Percentiles rank a stretch among this genome's conserved stretches.
phyloP scores from a whole-genome alignment of 2,888 invertebrate species.

The Plagiodera versicolora region DNA sequence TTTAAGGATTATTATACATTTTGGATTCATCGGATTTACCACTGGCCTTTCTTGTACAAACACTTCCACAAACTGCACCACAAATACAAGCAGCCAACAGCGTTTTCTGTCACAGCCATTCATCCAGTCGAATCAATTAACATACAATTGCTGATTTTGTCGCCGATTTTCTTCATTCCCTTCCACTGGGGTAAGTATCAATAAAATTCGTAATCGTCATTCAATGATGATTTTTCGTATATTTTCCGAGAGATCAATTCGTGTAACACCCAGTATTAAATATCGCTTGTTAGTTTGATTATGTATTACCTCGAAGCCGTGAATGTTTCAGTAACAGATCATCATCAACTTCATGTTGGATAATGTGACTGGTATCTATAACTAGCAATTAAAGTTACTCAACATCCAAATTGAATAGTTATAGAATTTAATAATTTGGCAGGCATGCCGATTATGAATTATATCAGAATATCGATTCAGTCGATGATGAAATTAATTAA shows the following conservation, averaged over 20 bases:
- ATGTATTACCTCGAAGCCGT: too few relatives aligned
- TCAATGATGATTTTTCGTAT: not conserved
- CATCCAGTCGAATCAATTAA: constrained; percentile 71
- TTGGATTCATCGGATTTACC: constrained; percentile 68
- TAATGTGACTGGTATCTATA: not conserved
- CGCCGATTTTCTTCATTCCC: constrained; percentile 66
- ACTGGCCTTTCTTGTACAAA: constrained; percentile 69
- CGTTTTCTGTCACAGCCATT: constrained; percentile 74
- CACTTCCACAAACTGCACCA: constrained; percentile 75
- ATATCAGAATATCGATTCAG: not conserved
- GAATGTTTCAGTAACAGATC: too few relatives aligned
- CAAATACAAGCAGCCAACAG: constrained; percentile 75
- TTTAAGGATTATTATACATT: constrained; percentile 67
- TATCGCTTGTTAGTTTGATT: too few relatives aligned
- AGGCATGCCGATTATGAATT: not conserved
- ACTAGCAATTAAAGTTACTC: not conserved
- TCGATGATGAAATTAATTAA: not conserved
- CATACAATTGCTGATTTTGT: constrained; percentile 63
- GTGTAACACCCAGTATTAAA: too few relatives aligned
- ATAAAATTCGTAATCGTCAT: not conserved
- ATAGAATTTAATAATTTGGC: not conserved
- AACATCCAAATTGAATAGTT: not conserved
- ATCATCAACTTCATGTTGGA: not conserved
- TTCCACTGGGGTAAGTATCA: constrained; percentile 67
- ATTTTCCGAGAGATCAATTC: too few relatives aligned